Evolutionary conservation across 2,888 invertebrate genomes (phyloP).

Genomic region (Apotomis capreana): DNA sequence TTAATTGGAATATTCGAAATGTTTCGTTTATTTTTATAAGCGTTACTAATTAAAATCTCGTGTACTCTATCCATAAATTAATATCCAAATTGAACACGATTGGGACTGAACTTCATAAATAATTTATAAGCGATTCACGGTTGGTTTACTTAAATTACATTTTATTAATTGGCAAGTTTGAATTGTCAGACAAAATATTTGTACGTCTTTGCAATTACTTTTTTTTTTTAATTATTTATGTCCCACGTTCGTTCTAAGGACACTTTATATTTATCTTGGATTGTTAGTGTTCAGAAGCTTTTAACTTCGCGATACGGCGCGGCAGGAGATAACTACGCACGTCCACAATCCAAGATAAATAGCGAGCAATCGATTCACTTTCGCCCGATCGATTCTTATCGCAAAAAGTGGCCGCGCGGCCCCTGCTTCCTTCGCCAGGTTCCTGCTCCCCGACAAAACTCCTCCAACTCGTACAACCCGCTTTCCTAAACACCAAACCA

Average conservation of each 20-base stretch:
- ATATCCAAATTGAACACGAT: constrained; percentile 1
- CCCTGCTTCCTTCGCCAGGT: constrained; percentile 53
- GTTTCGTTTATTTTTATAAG: constrained; percentile 20
- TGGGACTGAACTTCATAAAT: constrained; percentile 21
- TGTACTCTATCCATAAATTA: constrained; percentile 29
- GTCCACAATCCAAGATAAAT: constrained; percentile 60
- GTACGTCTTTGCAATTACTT: no score
- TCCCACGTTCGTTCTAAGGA: background rate
- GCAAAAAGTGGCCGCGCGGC: constrained; percentile 64
- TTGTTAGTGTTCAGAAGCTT: constrained; percentile 33
- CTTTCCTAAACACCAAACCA: constrained; percentile 38
- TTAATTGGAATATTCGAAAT: constrained; percentile 19
- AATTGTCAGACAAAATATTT: background rate
- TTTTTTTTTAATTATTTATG: no score
- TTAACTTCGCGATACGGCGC: constrained; percentile 36
- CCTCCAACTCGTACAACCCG: constrained; percentile 47
- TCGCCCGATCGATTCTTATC: constrained; percentile 68
- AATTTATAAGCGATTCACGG: constrained; percentile 17
- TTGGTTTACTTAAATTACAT: background rate
- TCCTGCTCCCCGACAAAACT: constrained; percentile 54
- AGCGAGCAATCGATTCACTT: constrained; percentile 71
- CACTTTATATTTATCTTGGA: background rate
- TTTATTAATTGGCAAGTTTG: constrained; percentile 4
- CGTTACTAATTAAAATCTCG: constrained; percentile 23
- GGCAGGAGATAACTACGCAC: constrained; percentile 51